Percentiles rank a stretch among this genome's conserved stretches.
These are phyloP conservation scores for Rotaria socialis DNA, from an alignment of 2,888 invertebrate species.

Conservation along the genomic window DNA sequence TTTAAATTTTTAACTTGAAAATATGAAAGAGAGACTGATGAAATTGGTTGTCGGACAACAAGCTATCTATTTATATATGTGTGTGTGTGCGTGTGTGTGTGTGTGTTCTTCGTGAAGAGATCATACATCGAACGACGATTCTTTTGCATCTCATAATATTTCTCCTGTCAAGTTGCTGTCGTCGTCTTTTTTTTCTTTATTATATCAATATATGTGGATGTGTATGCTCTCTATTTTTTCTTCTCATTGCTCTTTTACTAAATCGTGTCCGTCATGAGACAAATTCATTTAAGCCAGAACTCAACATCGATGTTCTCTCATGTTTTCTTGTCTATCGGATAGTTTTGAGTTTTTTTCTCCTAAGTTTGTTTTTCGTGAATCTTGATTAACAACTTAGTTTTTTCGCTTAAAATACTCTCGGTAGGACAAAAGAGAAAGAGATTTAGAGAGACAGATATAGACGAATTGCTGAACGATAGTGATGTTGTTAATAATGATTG, in stretches of 20 bases:
- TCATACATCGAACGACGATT: not conserved
- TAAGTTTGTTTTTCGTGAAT: not conserved
- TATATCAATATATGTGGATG: not conserved
- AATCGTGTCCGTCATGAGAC: slow-evolving; percentile 22
- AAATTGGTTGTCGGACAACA: not conserved
- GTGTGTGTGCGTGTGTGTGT: not conserved
- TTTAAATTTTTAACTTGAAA: not conserved
- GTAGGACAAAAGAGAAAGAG: too few relatives aligned
- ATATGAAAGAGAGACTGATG: not conserved
- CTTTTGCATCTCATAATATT: not conserved
- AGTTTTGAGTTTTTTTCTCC: not conserved
- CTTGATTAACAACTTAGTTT: not conserved
- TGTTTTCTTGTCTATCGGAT: not conserved
- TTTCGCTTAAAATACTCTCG: not conserved
- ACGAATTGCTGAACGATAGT: not conserved
- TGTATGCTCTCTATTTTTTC: not conserved
- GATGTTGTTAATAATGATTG: not conserved
- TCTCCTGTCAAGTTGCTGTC: not conserved
- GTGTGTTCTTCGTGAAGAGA: not conserved
- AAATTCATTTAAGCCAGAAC: not conserved
- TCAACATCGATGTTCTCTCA: not conserved
- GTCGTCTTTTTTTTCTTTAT: not conserved
- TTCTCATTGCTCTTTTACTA: slow-evolving; percentile 14
- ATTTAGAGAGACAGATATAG: too few relatives aligned
- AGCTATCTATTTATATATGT: not conserved